Evolutionary conservation across 2,797 vertebrate genomes (phyloP), one percentile per base, ranked within the genome.

Genomic region (Esox masquinongy): DNA sequence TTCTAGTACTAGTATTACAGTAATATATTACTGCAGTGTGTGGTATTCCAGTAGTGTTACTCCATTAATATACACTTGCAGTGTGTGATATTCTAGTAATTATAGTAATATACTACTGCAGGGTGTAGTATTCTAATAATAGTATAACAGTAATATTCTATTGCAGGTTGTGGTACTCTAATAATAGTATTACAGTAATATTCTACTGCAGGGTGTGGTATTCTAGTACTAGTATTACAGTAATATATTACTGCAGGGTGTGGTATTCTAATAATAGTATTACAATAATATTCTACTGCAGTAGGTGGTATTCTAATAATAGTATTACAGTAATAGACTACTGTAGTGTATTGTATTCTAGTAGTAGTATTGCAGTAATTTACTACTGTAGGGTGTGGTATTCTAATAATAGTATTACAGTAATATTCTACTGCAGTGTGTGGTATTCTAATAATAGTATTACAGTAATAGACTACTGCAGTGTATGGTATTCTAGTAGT

Each of bases 401-500:
- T 31, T 31, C 29, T 31, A 31, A 31, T 31, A 31, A 31, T 31
- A 31, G 29, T 31, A 31, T 31, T 31, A 31, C 29, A 31, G 29
- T 31, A 31, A 31, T 31, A 31, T 31, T 31, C 29, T 31, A 31
- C 29, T 72, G 69, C 76, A 73, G 61, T 53, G 19, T 26, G 72
- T 47, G 31, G 66, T 68, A 29, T 75, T 79, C 83, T 19, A 19
- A 19, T 53, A 53, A 19, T 53, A 53, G 81, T 74, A 79, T 78
- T 11, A 64, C 61, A n/a, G 22, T 19, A 24, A 19, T 88, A 79
- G 59, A 76, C 63, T 39, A 75, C n/a, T 2, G 29, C 71, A 51
- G 82, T 86, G 77, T n/a, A 9, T 77, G 74, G 82, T 77, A 67
- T 56, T 67, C 72, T 1, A 1, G 61, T 82, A 87, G 77, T 86